Conservation (phyloP, 2,888 invertebrate species). For the Anodontia alba region DNA sequence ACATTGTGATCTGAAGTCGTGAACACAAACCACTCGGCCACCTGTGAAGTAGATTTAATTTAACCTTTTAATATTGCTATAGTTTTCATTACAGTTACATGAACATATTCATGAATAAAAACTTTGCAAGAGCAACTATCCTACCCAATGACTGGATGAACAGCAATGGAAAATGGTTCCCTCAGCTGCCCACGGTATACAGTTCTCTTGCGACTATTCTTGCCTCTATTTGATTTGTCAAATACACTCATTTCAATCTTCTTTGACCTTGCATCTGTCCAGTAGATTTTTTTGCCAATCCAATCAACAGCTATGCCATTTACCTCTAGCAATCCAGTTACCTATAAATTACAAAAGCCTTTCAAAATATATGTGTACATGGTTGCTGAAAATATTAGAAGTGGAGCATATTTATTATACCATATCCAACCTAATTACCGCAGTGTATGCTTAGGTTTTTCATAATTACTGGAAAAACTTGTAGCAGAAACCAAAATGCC, state of each 20-base stretch:
- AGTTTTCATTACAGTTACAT: too few species aligned
- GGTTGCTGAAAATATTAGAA: neutral
- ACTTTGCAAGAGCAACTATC: too few species aligned
- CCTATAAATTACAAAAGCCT: too few species aligned
- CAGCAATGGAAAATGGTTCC: conserved; percentile 88
- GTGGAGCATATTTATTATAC: neutral
- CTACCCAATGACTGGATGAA: conserved; percentile 87
- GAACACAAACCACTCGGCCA: too few species aligned
- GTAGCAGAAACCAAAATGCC: too few species aligned
- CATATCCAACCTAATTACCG: too few species aligned
- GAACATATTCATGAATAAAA: too few species aligned
- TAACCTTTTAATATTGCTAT: too few species aligned
- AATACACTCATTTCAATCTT: conserved; percentile 91
- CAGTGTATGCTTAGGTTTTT: too few species aligned
- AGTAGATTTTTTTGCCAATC: conserved; percentile 90
- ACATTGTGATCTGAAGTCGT: too few species aligned
- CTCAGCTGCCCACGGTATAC: conserved; percentile 89
- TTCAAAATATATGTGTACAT: neutral
- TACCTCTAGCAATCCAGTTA: conserved; percentile 85
- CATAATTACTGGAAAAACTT: too few species aligned
- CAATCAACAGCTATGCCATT: conserved; percentile 97
- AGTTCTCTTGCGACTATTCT: conserved; percentile 89
- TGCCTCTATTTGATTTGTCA: conserved; percentile 86
- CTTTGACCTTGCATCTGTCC: conserved; percentile 92
- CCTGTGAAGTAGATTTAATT: too few species aligned